Percentiles rank a stretch among this genome's conserved stretches.
Evolutionary conservation across 1,140 invertebrate genomes (phyloP).

Genomic region (Spodoptera frugiperda): DNA sequence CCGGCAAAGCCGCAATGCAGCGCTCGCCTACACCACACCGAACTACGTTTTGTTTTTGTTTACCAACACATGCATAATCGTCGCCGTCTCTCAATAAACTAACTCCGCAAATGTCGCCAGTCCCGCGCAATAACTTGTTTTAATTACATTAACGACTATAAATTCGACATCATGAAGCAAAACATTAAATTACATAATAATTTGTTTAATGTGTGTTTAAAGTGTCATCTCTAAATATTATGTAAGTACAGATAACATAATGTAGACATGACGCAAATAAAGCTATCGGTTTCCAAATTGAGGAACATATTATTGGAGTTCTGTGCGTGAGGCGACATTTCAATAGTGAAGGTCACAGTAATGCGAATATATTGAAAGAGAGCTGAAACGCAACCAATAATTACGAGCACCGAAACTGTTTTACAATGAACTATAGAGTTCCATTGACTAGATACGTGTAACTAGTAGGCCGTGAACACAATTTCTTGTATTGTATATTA

Average conservation of each 20-base stretch:
- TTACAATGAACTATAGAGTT: slow-evolving; percentile 34
- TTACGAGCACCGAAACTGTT: slow-evolving; percentile 18
- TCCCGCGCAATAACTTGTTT: slow-evolving; percentile 46
- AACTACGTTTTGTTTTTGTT: slow-evolving; percentile 61
- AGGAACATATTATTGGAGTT: slow-evolving; percentile 56
- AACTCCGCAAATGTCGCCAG: slow-evolving; percentile 44
- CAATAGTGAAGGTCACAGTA: slow-evolving; percentile 61
- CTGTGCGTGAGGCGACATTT: slow-evolving; percentile 66
- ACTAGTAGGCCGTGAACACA: slow-evolving; percentile 7
- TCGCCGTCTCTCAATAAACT: slow-evolving; percentile 57
- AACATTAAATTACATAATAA: slow-evolving; percentile 17
- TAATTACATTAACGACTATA: slow-evolving; percentile 31
- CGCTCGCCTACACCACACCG: slow-evolving; percentile 68
- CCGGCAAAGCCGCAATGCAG: slow-evolving; percentile 76
- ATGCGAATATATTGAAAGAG: slow-evolving; percentile 50
- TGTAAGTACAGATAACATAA: slow-evolving; percentile 49
- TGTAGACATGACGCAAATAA: slow-evolving; percentile 53
- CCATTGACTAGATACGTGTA: slow-evolving; percentile 7
- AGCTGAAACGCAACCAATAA: slow-evolving; percentile 35
- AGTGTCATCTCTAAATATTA: slow-evolving; percentile 22
- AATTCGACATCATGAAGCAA: slow-evolving; percentile 22
- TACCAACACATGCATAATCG: slow-evolving; percentile 61
- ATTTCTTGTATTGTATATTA: slow-evolving; percentile 37
- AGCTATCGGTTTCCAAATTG: slow-evolving; percentile 60
- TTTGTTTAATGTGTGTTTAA: slow-evolving; percentile 13